Percentiles rank a stretch among this genome's conserved stretches.
These are phyloP conservation scores for Scaptomyza graminum DNA, from an alignment of 1,140 invertebrate species.

Conservation along the genomic window DNA sequence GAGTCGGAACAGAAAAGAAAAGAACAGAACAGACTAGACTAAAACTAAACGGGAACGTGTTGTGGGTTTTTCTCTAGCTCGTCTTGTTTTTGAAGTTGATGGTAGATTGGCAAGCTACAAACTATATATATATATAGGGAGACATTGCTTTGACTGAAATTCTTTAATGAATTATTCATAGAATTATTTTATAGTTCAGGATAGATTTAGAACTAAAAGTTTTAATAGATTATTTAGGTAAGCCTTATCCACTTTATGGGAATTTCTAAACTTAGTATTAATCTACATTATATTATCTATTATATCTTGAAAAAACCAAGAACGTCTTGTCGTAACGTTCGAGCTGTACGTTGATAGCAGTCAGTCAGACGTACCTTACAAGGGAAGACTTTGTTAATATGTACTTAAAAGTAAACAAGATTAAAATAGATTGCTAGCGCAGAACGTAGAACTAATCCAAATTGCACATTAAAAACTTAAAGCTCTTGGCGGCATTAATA, in stretches of 20 bases:
- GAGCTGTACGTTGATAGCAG: too few relatives aligned
- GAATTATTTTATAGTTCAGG: too few relatives aligned
- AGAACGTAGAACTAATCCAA: not conserved
- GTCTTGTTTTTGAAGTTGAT: constrained; percentile 21
- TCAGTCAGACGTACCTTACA: not conserved
- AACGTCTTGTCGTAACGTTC: too few relatives aligned
- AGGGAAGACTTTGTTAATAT: not conserved
- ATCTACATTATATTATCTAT: too few relatives aligned
- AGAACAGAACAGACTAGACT: not conserved
- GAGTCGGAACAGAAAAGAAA: constrained; percentile 19
- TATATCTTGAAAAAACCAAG: too few relatives aligned
- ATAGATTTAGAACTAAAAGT: not conserved
- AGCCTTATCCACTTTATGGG: too few relatives aligned
- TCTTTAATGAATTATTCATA: too few relatives aligned
- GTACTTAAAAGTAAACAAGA: not conserved
- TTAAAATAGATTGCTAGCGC: constrained; percentile 4
- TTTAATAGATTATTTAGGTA: not conserved
- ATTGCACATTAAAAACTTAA: constrained; percentile 32
- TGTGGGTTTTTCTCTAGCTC: constrained; percentile 5
- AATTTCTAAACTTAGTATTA: too few relatives aligned
- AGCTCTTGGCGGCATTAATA: constrained; percentile 45
- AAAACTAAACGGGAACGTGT: constrained; percentile 36
- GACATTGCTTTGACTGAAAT: too few relatives aligned
- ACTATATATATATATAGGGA: too few relatives aligned
- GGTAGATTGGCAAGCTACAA: too few relatives aligned